phyloP scores from a whole-genome alignment of 2,113 vertebrate species.

The Hypanus sabinus region DNA sequence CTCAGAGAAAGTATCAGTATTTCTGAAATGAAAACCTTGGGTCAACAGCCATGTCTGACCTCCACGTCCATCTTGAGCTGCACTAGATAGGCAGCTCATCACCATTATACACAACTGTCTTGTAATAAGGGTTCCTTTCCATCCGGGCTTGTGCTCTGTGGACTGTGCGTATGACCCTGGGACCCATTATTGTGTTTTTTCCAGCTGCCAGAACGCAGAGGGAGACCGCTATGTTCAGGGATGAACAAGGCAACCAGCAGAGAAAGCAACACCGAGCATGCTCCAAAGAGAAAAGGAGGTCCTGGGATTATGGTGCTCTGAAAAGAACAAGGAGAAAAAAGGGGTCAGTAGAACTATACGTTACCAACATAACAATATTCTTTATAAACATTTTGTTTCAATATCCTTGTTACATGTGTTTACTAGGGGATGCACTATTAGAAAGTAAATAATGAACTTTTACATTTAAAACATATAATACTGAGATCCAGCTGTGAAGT shows the following conservation, averaged over 20 bases:
- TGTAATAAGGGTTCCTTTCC: conserved; percentile 82
- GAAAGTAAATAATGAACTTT: neutral
- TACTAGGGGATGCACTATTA: neutral
- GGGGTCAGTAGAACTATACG: neutral
- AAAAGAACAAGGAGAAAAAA: neutral
- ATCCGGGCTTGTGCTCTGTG: conserved; percentile 66
- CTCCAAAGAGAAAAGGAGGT: conserved; percentile 84
- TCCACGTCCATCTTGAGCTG: neutral
- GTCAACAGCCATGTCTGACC: neutral
- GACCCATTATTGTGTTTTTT: conserved; percentile 76
- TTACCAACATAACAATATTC: too few relatives aligned
- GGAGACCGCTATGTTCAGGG: conserved; percentile 71
- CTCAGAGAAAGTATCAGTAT: neutral
- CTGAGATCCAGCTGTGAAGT: neutral
- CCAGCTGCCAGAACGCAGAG: conserved; percentile 66
- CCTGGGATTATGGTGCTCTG: conserved; percentile 86
- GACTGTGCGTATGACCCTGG: conserved; percentile 73
- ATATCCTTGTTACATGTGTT: neutral
- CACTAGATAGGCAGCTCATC: neutral
- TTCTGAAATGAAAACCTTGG: conserved; percentile 16
- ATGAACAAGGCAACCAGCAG: conserved; percentile 85
- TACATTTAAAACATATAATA: neutral
- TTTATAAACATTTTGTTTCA: neutral
- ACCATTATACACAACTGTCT: conserved; percentile 75
- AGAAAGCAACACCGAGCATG: conserved; percentile 81